Conservation (phyloP, 1,140 invertebrate genomes). For the Drosophila ambigua region DNA sequence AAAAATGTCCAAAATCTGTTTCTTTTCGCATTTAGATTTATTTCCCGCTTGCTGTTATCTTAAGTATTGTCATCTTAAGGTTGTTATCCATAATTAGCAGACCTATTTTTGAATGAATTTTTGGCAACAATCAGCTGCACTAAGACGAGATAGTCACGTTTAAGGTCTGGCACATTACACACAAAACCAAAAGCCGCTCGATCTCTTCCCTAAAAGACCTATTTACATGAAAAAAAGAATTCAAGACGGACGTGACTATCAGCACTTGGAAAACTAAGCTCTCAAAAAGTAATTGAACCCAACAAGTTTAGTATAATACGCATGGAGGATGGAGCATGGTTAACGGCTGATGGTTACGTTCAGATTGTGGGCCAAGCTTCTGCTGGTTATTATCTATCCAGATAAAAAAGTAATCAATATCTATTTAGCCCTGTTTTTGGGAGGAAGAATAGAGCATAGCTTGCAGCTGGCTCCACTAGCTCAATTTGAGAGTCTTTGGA, state of each 20-base stretch:
- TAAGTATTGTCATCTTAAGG: too few relatives aligned
- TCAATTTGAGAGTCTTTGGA: not conserved
- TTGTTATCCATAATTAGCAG: not conserved
- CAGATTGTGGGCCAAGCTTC: slow-evolving; percentile 7
- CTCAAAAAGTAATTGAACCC: slow-evolving; percentile 36
- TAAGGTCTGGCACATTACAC: not conserved
- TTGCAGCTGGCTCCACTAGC: slow-evolving; percentile 27
- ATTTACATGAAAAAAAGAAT: slow-evolving; percentile 34
- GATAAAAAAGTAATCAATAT: not conserved
- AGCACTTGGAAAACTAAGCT: not conserved
- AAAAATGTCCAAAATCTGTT: too few relatives aligned
- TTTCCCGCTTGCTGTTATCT: too few relatives aligned
- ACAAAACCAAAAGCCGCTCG: not conserved
- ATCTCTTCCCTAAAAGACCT: not conserved
- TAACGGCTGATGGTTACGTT: not conserved
- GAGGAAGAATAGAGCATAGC: slow-evolving; percentile 14
- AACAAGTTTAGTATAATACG: slow-evolving; percentile 6
- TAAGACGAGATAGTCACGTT: slow-evolving; percentile 14
- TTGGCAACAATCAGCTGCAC: not conserved
- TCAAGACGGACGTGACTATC: slow-evolving; percentile 31
- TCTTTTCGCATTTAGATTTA: not conserved
- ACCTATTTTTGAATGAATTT: slow-evolving; percentile 42
- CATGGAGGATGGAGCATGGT: slow-evolving; percentile 6
- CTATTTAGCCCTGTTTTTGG: not conserved
- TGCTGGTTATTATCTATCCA: not conserved